Base-by-base conservation (phyloP, 2,888 invertebrate genomes). In the Arge pagana region DNA sequence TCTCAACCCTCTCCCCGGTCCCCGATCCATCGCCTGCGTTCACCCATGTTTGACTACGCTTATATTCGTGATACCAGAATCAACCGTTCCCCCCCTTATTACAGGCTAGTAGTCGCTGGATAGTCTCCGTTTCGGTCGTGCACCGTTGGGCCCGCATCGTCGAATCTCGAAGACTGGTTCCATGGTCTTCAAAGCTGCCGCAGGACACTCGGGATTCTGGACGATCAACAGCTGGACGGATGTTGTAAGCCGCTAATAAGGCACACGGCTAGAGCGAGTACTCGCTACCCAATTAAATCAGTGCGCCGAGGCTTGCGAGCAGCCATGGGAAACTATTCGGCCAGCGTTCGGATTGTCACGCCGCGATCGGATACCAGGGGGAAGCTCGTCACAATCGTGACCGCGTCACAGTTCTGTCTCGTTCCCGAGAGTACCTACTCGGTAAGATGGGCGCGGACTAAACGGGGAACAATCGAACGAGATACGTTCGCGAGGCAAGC, bases 221-320 rank as follows among this genome's bases (percentile, higher is more conserved):
- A 70, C 69, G 71, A 72, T 71, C 71, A 74, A 71, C 71, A 67
- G 68, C 71, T 68, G 63, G 65, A 68, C 70, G 68, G 70, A 70
- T 72, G 50, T 68, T 67, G 67, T 59, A 71, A 73, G 65, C 70
- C 66, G 70, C 72, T 74, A 75, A 75, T 75, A 74, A 74, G 74
- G 68, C 67, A n/a, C n/a, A 66, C 68, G 69, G 67, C 69, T 66
- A 61, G 8, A 23, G 10, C 42, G 24, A 23, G 61, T 62, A 63
- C 66, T 66, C 67, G 64, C 63, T 64, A 67, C 65, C 72, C 74
- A 74, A 75, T 75, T 74, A 74, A 72, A 64, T 65, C 63, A 62
- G 65, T 15, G 21, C 24, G 13, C 4, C 40, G 6, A n/a, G 19
- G 15, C 33, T 6, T n/a, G 15, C 33, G 23, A 15, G 23, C 24